Evolutionary conservation across 1,140 invertebrate genomes (phyloP).

Genomic region (Mercenaria mercenaria): DNA sequence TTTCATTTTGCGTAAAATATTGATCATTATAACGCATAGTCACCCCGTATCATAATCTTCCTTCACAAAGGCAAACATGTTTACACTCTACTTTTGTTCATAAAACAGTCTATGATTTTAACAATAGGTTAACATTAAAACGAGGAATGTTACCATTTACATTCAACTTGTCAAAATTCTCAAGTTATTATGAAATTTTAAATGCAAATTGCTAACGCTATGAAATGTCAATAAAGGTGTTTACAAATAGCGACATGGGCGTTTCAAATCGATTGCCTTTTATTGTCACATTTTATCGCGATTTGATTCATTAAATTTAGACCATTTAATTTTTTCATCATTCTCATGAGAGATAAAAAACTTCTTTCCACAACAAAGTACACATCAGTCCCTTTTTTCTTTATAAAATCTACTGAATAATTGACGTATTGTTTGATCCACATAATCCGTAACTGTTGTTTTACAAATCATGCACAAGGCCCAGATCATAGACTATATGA

Average conservation of each 20-base stretch:
- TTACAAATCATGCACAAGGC: too few relatives aligned
- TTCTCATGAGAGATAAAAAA: neutral
- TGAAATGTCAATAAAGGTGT: constrained; percentile 12
- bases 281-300: constrained; percentile 32
- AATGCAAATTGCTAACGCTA: constrained; percentile 19
- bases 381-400: neutral
- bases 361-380: neutral
- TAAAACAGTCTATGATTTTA: neutral
- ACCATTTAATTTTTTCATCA: neutral
- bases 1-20: too few relatives aligned
- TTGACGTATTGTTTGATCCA: neutral
- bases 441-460: too few relatives aligned
- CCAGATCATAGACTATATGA: too few relatives aligned
- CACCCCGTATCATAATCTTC: neutral
- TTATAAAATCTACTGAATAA: neutral
- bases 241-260: constrained; percentile 28
- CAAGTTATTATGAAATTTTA: neutral
- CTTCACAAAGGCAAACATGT: neutral
- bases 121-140: neutral
- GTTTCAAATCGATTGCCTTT: constrained; percentile 17
- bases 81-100: neutral
- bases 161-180: neutral
- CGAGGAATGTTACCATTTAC: neutral
- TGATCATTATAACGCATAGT: too few relatives aligned
- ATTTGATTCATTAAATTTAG: constrained; percentile 15